Base-by-base conservation (phyloP, 2,888 invertebrate species). In the Vanessa cardui region DNA sequence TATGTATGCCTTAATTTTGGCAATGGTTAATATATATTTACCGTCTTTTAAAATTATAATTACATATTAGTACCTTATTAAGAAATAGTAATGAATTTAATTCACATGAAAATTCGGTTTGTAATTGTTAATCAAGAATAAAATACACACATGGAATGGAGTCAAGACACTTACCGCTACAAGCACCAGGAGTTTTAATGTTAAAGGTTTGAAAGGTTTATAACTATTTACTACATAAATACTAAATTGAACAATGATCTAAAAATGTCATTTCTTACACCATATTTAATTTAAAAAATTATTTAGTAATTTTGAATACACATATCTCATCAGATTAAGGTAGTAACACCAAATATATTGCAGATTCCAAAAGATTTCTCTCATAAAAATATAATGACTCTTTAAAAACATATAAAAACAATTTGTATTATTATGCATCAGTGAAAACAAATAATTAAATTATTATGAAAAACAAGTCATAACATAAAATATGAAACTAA, bases 401-500 rank as follows among this genome's bases (percentile, higher is more conserved):
- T 81, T 84, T 83, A 73, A 78, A 77, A 75, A 78, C 72, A 70
- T 74, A 78, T 74, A 77, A 75, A 78, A 72, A 80, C 76, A 84
- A 87, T 85, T 79, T 79, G 76, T 89, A 90, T 91, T 89, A 90
- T 91, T 90, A 92, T 92, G 91, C 90, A 78, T 85, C 80, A 83
- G 81, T 79, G 78, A 82, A 85, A 80, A 84, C 33, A 83, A 89
- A 89, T 87, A 82, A 84, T 88, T 88, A 90, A 88, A 89, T 89
- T 86, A 90, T 85, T 87, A 89, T 85, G 85, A 85, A 90, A 90
- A 89, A 87, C 85, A 87, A 87, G 84, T 88, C 87, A 92, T 87
- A 85, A 87, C 86, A 82, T 92, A 91, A 90, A 91, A 90, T 91
- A 92, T 90, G 84, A 80, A 91, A 90, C 87, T 88, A 88, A 90